These are phyloP conservation scores for Brachyhypopomus gauderio DNA, from an alignment of 2,113 vertebrate genomes.

Conservation along the genomic window DNA sequence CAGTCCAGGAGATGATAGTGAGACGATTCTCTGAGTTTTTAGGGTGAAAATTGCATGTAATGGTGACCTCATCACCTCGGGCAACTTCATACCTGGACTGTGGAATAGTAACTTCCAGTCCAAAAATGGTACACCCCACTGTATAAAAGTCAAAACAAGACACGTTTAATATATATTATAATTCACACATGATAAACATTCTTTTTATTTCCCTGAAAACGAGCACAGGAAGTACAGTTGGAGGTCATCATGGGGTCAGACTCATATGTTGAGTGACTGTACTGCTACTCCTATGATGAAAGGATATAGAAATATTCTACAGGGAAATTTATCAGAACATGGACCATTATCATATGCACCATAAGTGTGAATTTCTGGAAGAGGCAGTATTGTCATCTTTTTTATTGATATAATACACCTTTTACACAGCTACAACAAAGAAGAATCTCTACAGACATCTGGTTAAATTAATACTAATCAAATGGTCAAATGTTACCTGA, in stretches of 20 bases:
- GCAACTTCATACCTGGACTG: conserved; percentile 61
- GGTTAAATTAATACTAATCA: background rate
- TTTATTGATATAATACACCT: too few species aligned
- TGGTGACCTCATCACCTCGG: conserved; percentile 62
- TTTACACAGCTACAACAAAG: too few species aligned
- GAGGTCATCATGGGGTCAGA: too few species aligned
- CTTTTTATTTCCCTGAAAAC: background rate
- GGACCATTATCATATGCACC: background rate
- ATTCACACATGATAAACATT: background rate
- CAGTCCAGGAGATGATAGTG: conserved; percentile 69
- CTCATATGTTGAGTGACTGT: too few species aligned
- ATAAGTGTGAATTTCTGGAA: background rate
- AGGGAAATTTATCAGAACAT: background rate
- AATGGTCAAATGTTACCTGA: conserved; percentile 32
- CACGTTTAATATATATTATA: background rate
- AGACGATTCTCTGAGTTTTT: accelerated
- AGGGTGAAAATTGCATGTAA: conserved; percentile 77
- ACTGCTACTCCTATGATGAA: too few species aligned
- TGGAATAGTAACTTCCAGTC: conserved; percentile 74
- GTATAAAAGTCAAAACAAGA: conserved; percentile 26
- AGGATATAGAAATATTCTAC: too few species aligned
- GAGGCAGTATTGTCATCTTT: too few species aligned
- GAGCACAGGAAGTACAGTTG: background rate
- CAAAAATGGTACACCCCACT: conserved; percentile 52
- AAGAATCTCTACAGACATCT: background rate